Base-by-base conservation (phyloP, 2,888 invertebrate genomes). In the Mesoligia furuncula region DNA sequence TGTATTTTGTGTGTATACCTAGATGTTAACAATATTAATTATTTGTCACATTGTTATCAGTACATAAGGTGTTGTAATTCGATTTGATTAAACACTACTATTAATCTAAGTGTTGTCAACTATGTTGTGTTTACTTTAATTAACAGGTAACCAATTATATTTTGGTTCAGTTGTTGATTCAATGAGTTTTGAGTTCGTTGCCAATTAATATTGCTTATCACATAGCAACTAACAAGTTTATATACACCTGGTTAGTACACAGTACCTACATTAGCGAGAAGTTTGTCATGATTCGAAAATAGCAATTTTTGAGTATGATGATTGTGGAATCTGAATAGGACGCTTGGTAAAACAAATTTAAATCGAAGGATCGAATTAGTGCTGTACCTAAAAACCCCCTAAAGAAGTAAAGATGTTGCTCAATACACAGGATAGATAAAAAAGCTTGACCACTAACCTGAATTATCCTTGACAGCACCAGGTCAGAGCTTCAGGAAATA, bases 91-190 rank as follows among this genome's bases (percentile, higher is more conserved):
- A 80, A 80, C 81, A 84, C 69, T 70, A 39, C 59, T 57, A 81
- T 78, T 78, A 77, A 85, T 86, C 81, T 75, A 31, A 75, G 61
- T 73, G 36, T 67, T 74, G 64, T 73, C 66, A 67, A 78, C 72
- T 61, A 48, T 81, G 54, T 57, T 81, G 76, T 85, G 81, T 86
- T 86, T 80, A 75, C 79, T 82, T 84, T 85, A 82, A 87, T 87
- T 88, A 88, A 82, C 77, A 51, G 78, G 65, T 77, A 65, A 42
- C 62, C 64, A 78, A 82, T 86, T 80, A 77, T 73, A 78, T 69
- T 68, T 66, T 27, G 79, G 85, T 82, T 82, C 64, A 54, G 45
- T 75, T 80, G 75, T 80, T 68, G 80, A 75, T 70, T 79, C 61
- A 59, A 69, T 42, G 59, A 76, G 64, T 79, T 84, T 80, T 76